These are phyloP conservation scores for Enteromius treurensis DNA, from an alignment of 2,797 vertebrate genomes.

Conservation along the genomic window DNA sequence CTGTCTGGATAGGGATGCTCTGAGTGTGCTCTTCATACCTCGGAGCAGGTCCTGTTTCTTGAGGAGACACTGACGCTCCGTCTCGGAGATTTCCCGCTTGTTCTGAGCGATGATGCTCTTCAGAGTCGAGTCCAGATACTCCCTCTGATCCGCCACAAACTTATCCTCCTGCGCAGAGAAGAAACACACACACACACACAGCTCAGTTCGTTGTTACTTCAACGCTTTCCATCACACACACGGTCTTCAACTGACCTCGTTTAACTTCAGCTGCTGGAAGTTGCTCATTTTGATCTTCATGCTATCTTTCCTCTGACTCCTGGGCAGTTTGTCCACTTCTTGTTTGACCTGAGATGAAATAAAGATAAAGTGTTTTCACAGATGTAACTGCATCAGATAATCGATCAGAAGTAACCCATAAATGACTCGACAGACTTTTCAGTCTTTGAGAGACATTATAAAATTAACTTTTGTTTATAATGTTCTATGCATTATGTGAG, in stretches of 20 bases:
- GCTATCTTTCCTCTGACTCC: slow-evolving; percentile 86
- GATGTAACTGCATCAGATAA: not conserved
- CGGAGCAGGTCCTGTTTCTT: slow-evolving; percentile 91
- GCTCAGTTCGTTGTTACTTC: too few relatives aligned
- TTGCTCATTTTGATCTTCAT: slow-evolving; percentile 83
- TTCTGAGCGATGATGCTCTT: slow-evolving; percentile 85
- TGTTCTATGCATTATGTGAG: not conserved
- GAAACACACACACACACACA: not conserved
- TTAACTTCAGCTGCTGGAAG: slow-evolving; percentile 79
- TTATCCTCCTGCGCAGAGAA: slow-evolving; percentile 80
- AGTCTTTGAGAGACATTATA: not conserved
- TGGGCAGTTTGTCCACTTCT: slow-evolving; percentile 87
- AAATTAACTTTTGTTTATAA: not conserved
- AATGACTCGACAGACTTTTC: not conserved
- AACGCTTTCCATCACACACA: not conserved
- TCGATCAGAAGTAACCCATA: not conserved
- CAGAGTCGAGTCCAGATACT: slow-evolving; percentile 82
- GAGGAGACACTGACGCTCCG: slow-evolving; percentile 86
- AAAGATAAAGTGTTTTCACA: not conserved
- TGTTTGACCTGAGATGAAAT: slow-evolving; percentile 82
- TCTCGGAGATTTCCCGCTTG: slow-evolving; percentile 88
- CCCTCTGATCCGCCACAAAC: slow-evolving; percentile 84
- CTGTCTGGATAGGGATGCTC: not conserved
- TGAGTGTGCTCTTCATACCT: slow-evolving; percentile 75
- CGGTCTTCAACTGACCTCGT: slow-evolving; percentile 74